Percentiles rank a stretch among this genome's conserved stretches.
Conservation (phyloP, 2,113 vertebrate species). For the Dolichallabes microphthalmus region DNA sequence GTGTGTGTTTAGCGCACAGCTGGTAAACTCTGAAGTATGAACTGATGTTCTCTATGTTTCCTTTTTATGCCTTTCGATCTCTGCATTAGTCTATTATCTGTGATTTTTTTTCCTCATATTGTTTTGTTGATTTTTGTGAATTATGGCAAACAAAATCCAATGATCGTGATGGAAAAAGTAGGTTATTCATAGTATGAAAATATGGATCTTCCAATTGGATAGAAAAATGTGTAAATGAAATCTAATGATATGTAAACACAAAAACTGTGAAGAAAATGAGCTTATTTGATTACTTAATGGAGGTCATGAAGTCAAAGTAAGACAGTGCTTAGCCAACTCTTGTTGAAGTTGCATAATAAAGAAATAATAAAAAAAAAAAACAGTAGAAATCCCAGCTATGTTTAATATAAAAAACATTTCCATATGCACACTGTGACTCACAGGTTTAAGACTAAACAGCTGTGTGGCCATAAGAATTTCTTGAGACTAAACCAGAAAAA, state of each 20-base stretch:
- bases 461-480: too few species aligned
- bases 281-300: neutral
- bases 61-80: neutral
- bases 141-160: neutral
- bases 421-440: too few species aligned
- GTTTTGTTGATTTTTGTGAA: neutral
- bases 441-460: too few species aligned
- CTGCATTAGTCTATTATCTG: neutral
- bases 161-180: neutral
- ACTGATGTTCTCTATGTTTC: neutral
- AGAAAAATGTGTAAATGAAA: neutral
- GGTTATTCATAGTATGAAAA: neutral
- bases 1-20: constrained; percentile 2
- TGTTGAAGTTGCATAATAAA: too few species aligned
- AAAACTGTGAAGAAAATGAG: neutral
- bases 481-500: too few species aligned
- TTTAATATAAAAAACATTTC: too few species aligned
- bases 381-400: too few species aligned
- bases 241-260: neutral
- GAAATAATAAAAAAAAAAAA: too few species aligned
- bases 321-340: too few species aligned
- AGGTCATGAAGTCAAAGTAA: neutral
- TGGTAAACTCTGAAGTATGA: neutral
- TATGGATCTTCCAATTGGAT: neutral
- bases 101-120: neutral